phyloP scores from a whole-genome alignment of 2,797 vertebrate species.

The Nyctalus aviator region DNA sequence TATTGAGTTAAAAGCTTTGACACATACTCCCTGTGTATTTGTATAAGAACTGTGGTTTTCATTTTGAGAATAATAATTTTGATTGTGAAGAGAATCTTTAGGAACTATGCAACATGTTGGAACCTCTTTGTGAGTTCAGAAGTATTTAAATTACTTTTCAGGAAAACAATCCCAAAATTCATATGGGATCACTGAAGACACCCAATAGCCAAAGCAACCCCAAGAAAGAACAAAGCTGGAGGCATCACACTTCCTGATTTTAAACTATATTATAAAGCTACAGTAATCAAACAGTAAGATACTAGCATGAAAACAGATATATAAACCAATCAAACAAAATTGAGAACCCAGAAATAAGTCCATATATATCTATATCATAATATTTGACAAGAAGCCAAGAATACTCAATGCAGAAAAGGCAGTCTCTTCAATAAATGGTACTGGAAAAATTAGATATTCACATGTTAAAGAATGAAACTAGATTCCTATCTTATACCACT shows the following conservation, averaged over 20 bases:
- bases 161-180: conserved; percentile 10
- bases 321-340: background rate
- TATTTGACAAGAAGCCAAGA: background rate
- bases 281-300: background rate
- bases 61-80: conserved; percentile 49
- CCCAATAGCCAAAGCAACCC: background rate
- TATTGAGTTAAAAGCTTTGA: conserved; percentile 28
- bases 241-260: background rate
- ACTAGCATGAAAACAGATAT: background rate
- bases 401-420: background rate
- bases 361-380: background rate
- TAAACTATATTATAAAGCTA: background rate
- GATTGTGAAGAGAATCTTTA: background rate
- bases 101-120: background rate
- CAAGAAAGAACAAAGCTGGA: background rate
- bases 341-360: background rate
- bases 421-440: background rate
- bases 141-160: background rate
- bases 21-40: background rate
- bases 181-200: background rate
- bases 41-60: background rate
- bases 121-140: conserved; percentile 18
- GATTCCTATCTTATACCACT: background rate
- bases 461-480: background rate
- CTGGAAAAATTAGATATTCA: background rate